Evolutionary conservation across 2,888 invertebrate genomes (phyloP).

Genomic region (Epistrophe eligans): DNA sequence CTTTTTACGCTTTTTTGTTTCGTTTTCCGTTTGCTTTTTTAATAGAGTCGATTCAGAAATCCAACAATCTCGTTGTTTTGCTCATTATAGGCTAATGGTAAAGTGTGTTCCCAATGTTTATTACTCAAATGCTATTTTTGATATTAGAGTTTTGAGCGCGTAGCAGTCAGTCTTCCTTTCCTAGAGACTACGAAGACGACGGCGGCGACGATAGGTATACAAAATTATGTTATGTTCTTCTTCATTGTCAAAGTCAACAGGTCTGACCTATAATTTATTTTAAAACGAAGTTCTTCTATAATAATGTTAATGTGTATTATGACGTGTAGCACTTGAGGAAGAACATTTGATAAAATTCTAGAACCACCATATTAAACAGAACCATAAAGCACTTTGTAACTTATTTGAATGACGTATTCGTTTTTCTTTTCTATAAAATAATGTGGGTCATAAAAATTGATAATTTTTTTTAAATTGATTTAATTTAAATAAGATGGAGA

Average conservation of each 20-base stretch:
- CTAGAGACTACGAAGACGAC: background rate
- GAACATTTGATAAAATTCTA: conserved; percentile 7
- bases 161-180: background rate
- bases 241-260: conserved; percentile 44
- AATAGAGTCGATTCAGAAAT: background rate
- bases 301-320: background rate
- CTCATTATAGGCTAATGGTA: conserved; percentile 15
- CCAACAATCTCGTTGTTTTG: background rate
- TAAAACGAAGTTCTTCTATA: conserved; percentile 16
- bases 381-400: conserved; percentile 56
- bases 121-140: conserved; percentile 30
- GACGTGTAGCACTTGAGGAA: background rate
- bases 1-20: conserved; percentile 9
- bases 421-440: conserved; percentile 9
- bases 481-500: conserved; percentile 14
- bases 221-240: conserved; percentile 25
- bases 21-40: conserved; percentile 34
- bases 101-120: conserved; percentile 20
- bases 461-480: background rate
- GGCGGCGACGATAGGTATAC: background rate
- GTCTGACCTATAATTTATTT: conserved; percentile 37
- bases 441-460: background rate
- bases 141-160: conserved; percentile 18
- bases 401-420: conserved; percentile 63
- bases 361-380: background rate